phyloP scores from a whole-genome alignment of 2,113 vertebrate genomes.

The Hippopotamus amphibius region DNA sequence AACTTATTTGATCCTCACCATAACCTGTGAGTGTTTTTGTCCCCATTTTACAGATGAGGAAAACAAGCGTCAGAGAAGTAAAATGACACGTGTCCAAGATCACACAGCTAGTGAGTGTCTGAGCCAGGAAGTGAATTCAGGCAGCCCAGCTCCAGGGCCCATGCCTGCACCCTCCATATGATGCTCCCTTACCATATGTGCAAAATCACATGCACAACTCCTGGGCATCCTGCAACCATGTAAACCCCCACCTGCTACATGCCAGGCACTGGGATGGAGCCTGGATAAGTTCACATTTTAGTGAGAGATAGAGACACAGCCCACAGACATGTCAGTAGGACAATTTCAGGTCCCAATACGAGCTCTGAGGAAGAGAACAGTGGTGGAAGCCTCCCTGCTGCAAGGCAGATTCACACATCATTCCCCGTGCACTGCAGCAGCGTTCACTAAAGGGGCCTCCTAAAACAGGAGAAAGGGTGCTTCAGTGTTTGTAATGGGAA shows the following conservation, averaged over 20 bases:
- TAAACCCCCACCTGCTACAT: neutral
- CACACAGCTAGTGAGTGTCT: neutral
- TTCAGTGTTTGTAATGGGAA: neutral
- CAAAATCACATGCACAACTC: neutral
- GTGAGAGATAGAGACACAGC: neutral
- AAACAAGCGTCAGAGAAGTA: neutral
- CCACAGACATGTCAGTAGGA: neutral
- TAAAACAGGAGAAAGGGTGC: neutral
- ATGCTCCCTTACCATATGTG: neutral
- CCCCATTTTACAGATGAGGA: neutral
- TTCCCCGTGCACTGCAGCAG: fast-evolving
- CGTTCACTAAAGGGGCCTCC: neutral
- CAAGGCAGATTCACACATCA: neutral
- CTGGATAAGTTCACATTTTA: neutral
- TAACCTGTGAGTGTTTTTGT: neutral
- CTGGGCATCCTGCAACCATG: neutral
- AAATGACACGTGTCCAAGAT: neutral
- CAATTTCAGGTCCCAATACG: neutral
- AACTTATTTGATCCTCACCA: neutral
- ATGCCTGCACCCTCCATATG: fast-evolving
- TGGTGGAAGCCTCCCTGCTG: neutral
- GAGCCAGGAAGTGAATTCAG: neutral
- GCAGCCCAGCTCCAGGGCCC: neutral
- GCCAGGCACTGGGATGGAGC: neutral
- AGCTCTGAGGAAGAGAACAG: neutral